Percentiles rank a stretch among this genome's conserved stretches.
Evolutionary conservation across 2,888 invertebrate genomes (phyloP).

Genomic region (Erannis defoliaria): DNA sequence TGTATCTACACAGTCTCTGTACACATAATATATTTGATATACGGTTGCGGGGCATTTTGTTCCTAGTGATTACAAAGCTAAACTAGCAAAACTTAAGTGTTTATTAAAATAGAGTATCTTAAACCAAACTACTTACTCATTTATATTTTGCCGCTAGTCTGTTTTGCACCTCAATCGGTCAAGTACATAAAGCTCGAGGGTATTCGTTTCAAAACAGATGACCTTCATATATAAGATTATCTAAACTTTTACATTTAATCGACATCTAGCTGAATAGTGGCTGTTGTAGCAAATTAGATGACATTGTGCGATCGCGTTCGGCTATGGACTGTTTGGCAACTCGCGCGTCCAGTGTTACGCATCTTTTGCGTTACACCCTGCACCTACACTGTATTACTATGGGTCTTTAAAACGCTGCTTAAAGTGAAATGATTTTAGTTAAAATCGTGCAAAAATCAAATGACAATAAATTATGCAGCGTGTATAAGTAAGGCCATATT

Average conservation of each 20-base stretch:
- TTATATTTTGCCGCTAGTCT: background rate
- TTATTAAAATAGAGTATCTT: too few relatives aligned
- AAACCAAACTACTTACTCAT: background rate
- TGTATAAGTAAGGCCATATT: too few relatives aligned
- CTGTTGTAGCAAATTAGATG: slow-evolving; percentile 65
- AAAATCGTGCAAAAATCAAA: too few relatives aligned
- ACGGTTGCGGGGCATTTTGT: too few relatives aligned
- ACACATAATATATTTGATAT: too few relatives aligned
- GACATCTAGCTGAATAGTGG: slow-evolving; percentile 63
- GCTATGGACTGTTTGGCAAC: slow-evolving; percentile 45
- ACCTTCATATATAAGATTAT: slow-evolving; percentile 77
- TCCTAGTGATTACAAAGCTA: too few relatives aligned
- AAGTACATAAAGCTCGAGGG: slow-evolving; percentile 67
- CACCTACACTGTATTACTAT: background rate
- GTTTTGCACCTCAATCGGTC: slow-evolving; percentile 40
- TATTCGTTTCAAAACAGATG: slow-evolving; percentile 72
- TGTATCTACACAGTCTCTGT: too few relatives aligned
- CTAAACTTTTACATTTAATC: slow-evolving; percentile 75
- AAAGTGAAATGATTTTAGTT: too few relatives aligned
- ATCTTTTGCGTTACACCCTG: slow-evolving; percentile 25
- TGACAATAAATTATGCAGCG: too few relatives aligned
- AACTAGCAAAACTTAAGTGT: too few relatives aligned
- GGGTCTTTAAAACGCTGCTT: too few relatives aligned
- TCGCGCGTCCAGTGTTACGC: slow-evolving; percentile 43
- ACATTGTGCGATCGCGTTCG: slow-evolving; percentile 64